These are phyloP conservation scores for Eristalis intricaria DNA, from an alignment of 2,888 invertebrate species.

Conservation along the genomic window DNA sequence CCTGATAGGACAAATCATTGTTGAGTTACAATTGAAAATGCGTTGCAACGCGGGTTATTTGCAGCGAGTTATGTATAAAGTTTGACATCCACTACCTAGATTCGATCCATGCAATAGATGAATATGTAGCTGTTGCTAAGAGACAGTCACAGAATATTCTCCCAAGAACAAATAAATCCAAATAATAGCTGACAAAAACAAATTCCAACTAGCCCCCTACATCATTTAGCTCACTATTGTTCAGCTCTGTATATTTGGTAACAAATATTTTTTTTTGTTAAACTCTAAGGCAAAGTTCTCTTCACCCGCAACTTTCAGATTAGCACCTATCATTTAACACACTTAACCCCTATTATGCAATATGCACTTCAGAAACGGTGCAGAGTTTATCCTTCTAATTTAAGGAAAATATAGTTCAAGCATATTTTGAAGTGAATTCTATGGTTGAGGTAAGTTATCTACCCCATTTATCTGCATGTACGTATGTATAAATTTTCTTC, in stretches of 20 bases:
- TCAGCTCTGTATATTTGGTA: background rate
- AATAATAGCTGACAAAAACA: too few species aligned
- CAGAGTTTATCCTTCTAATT: background rate
- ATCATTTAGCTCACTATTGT: background rate
- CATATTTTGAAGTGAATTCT: background rate
- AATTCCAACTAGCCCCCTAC: too few species aligned
- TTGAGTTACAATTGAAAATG: too few species aligned
- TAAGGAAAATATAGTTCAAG: background rate
- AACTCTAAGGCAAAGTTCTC: background rate
- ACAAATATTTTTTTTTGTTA: background rate
- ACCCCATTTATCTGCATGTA: background rate
- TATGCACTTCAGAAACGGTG: background rate
- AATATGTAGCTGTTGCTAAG: too few species aligned
- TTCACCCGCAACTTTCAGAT: background rate
- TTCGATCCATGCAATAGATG: too few species aligned
- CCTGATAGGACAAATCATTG: too few species aligned
- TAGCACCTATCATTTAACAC: background rate
- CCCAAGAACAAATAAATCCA: too few species aligned
- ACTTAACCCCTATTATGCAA: background rate
- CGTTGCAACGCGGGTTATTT: too few species aligned
- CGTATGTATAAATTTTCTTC: background rate
- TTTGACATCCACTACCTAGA: too few species aligned
- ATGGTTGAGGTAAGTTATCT: background rate
- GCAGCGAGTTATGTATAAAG: too few species aligned
- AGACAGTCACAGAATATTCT: too few species aligned